phyloP scores from a whole-genome alignment of 1,140 invertebrate genomes.

The Lepidurus arcticus region DNA sequence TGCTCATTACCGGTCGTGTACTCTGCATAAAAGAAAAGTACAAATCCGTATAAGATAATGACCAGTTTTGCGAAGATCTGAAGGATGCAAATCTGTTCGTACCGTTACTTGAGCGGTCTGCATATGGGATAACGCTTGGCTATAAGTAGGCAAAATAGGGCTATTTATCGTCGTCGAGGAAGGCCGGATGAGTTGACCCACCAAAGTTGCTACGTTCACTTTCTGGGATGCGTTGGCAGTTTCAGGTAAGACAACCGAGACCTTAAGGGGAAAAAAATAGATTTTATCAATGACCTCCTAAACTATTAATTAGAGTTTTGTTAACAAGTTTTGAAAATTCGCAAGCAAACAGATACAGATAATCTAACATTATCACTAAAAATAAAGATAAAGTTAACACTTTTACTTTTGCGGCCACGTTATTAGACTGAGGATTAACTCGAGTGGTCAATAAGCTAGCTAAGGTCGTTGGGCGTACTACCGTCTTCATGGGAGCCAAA shows the following conservation, averaged over 20 bases:
- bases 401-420: background rate
- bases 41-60: background rate
- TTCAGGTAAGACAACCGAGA: conserved; percentile 21
- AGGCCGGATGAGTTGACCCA: conserved; percentile 27
- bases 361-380: too few relatives aligned
- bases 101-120: conserved; percentile 4
- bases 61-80: background rate
- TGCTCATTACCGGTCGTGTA: background rate
- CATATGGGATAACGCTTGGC: conserved; percentile 26
- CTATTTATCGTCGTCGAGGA: background rate
- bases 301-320: too few relatives aligned
- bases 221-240: conserved; percentile 11
- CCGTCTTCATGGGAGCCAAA: background rate
- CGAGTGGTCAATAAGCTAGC: conserved; percentile 20
- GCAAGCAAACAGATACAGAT: background rate
- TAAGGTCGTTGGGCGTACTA: conserved; percentile 28
- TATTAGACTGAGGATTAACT: background rate
- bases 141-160: conserved; percentile 31
- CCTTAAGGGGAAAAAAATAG: background rate
- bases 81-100: background rate
- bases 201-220: conserved; percentile 6
- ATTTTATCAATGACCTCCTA: background rate
- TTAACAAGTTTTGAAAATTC: background rate
- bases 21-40: background rate
- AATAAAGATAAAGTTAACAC: too few relatives aligned